Conservation (phyloP, 2,797 vertebrate species). For the Chloroceryle amazona region DNA sequence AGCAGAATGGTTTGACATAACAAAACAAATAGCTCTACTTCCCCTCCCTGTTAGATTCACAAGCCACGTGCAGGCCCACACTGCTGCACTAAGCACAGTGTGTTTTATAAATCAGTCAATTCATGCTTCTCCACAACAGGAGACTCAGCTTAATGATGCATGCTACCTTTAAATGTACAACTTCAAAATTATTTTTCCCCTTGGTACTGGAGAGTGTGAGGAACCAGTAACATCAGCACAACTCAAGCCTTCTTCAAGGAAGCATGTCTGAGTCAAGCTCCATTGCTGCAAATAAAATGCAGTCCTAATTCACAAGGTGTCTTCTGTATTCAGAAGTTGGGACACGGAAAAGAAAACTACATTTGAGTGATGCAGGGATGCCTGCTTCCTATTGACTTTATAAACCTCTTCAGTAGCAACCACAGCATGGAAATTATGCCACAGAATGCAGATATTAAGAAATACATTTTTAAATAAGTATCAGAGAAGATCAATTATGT, state of each 20-base stretch:
- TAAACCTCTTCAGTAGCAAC: neutral
- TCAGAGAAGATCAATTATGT: neutral
- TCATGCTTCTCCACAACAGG: conserved; percentile 1
- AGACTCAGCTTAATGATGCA: conserved; percentile 42
- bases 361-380: neutral
- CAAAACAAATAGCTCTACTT: conserved; percentile 61
- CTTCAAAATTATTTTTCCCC: conserved; percentile 26
- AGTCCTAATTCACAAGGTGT: neutral
- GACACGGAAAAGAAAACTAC: neutral
- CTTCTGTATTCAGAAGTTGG: neutral
- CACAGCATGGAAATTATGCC: accelerated
- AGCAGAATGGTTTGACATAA: conserved; percentile 60
- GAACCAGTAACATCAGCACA: neutral
- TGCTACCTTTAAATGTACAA: conserved; percentile 33
- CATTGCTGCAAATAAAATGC: neutral
- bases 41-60: conserved; percentile 30
- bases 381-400: neutral
- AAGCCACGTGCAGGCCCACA: conserved; percentile 32
- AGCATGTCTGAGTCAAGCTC: neutral
- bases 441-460: neutral
- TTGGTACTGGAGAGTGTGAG: neutral
- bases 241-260: neutral
- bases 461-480: neutral
- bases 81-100: conserved; percentile 25
- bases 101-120: conserved; percentile 61